Base-by-base conservation (phyloP, 2,888 invertebrate genomes). In the Entomobrya proxima region DNA sequence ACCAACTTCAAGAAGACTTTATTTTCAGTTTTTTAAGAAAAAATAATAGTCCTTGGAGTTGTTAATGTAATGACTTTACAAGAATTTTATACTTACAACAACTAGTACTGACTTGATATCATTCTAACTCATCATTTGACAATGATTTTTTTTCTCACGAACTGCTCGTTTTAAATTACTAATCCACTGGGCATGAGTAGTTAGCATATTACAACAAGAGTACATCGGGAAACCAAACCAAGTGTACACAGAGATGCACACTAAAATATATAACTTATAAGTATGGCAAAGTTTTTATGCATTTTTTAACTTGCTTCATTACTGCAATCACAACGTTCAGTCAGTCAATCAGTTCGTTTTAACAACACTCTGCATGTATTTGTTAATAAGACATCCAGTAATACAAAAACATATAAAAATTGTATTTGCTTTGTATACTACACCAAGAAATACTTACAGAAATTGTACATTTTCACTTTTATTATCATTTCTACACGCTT, bases 401-500 rank as follows among this genome's bases (percentile, higher is more conserved):
- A 13, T 30, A 61, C 32, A 30, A 5, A 30, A 61, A 21, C 18
- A 67, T 24, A 1, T 6, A 40, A 40, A 37, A 67, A 21, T 67
- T 37, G 3, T 18, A 21, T 21, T 15, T 18, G 21, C 27, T 61
- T 35, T 61, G 67, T 24, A 67, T 47, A 21, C 55, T n/a, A 13
- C 6, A 21, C 35, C 35, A 35, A 2, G 47, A 47, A 37, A 2
- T 27, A 47, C 50, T 47, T 55, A 55, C n/a, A 18, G 13, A 6
- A n/a, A 15, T 30, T 67, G 67, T 52, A 74, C 52, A 76, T 44
- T 77, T 72, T 40, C n/a, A n/a, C 27, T 75, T 80, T 80, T 80
- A 82, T 74, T 82, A 40, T 64, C 55, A 82, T 75, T 61, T 82
- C 75, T 82, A 82, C 82, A 75, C 74, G 47, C 74, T 64, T 82